Conservation (phyloP, 2,797 vertebrate genomes). For the Mus minutoides region DNA sequence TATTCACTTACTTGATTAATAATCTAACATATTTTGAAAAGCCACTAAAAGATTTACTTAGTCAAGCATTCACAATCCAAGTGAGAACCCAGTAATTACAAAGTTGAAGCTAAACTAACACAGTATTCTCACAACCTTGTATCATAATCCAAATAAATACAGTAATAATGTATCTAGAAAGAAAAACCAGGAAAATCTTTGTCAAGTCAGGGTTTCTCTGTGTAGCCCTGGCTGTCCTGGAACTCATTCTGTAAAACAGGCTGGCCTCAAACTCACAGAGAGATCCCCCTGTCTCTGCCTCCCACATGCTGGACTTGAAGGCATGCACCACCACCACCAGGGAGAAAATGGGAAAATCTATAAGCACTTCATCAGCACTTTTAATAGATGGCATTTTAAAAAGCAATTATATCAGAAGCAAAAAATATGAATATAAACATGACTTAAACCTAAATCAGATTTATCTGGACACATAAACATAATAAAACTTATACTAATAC, state of each 20-base stretch:
- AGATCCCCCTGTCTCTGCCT: neutral
- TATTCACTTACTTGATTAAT: neutral
- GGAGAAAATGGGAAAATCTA: slow-evolving; percentile 28
- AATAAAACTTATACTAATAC: slow-evolving; percentile 37
- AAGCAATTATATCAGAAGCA: slow-evolving; percentile 25
- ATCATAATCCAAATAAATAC: neutral
- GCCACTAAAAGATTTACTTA: neutral
- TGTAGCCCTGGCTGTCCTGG: neutral
- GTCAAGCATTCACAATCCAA: slow-evolving; percentile 19
- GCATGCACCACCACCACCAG: neutral
- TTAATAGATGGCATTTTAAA: neutral
- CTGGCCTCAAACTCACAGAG: neutral
- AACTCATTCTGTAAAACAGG: neutral
- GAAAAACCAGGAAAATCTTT: slow-evolving; percentile 13
- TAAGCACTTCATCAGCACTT: neutral
- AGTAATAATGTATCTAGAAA: slow-evolving; percentile 3
- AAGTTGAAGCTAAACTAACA: neutral
- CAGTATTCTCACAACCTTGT: neutral
- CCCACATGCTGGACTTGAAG: neutral
- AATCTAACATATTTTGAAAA: slow-evolving; percentile 23
- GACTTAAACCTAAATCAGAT: slow-evolving; percentile 43
- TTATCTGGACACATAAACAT: neutral
- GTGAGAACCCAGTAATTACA: neutral
- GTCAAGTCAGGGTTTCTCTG: neutral
- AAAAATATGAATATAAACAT: slow-evolving; percentile 14